Conservation (phyloP, 2,113 vertebrate genomes). For the Antechinus flavipes region DNA sequence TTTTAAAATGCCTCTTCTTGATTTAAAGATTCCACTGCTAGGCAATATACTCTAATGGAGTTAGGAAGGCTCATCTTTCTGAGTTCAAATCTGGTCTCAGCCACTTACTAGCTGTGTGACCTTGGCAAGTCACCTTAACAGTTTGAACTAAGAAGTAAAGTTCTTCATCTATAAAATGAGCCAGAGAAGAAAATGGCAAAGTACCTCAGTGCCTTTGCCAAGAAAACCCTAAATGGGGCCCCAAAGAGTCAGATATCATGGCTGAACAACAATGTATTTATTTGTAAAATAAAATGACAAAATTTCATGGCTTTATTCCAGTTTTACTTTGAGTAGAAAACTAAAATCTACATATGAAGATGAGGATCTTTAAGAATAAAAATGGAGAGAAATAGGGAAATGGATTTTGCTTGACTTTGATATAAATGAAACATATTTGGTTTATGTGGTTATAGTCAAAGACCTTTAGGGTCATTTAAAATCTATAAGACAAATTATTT, state of each 20-base stretch:
- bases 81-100: too few relatives aligned
- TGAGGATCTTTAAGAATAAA: not conserved
- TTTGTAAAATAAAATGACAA: not conserved
- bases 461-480: not conserved
- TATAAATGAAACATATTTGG: not conserved
- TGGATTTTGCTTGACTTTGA: not conserved
- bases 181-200: too few relatives aligned
- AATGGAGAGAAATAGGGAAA: not conserved
- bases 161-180: not conserved
- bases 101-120: too few relatives aligned
- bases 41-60: too few relatives aligned
- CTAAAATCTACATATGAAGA: not conserved
- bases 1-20: not conserved
- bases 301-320: conserved; percentile 26
- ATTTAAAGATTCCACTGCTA: not conserved
- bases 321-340: conserved; percentile 22
- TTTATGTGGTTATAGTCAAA: not conserved
- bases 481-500: not conserved
- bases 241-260: not conserved
- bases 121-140: too few relatives aligned
- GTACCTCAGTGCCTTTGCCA: too few relatives aligned
- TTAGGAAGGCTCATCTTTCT: too few relatives aligned
- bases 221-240: too few relatives aligned
- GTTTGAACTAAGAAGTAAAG: too few relatives aligned
- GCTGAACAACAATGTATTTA: not conserved